phyloP scores from a whole-genome alignment of 1,140 invertebrate genomes.

The Fopius arisanus region DNA sequence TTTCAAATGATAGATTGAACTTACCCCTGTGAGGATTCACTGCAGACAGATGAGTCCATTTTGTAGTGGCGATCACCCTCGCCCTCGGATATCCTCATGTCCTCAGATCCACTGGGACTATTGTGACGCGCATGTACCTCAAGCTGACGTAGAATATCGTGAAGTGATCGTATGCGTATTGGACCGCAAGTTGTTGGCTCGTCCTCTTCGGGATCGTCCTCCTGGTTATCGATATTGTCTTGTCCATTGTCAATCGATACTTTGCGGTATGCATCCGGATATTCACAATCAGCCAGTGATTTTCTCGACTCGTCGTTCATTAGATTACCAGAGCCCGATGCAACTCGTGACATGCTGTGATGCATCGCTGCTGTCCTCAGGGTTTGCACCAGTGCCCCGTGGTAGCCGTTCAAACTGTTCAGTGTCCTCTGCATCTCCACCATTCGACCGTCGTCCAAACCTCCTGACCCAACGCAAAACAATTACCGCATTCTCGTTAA shows the following conservation, averaged over 20 bases:
- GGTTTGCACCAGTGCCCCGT: slow-evolving; percentile 90
- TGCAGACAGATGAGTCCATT: slow-evolving; percentile 81
- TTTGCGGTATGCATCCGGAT: slow-evolving; percentile 68
- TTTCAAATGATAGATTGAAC: slow-evolving; percentile 38
- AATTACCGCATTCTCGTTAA: neutral
- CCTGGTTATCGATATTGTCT: slow-evolving; percentile 64
- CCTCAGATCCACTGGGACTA: slow-evolving; percentile 89
- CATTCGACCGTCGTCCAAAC: slow-evolving; percentile 69
- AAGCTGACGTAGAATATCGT: slow-evolving; percentile 88
- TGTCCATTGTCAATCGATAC: slow-evolving; percentile 66
- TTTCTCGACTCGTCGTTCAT: slow-evolving; percentile 72
- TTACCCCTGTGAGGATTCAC: slow-evolving; percentile 78
- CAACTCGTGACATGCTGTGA: slow-evolving; percentile 68
- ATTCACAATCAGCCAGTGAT: slow-evolving; percentile 73
- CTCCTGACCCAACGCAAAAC: slow-evolving; percentile 41
- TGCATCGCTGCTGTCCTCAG: slow-evolving; percentile 81
- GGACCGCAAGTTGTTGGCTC: slow-evolving; percentile 74
- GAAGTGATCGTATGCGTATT: slow-evolving; percentile 86
- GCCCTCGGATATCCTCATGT: slow-evolving; percentile 90
- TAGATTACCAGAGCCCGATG: slow-evolving; percentile 68
- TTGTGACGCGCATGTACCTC: slow-evolving; percentile 89
- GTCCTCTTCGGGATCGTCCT: slow-evolving; percentile 71
- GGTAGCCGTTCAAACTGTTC: slow-evolving; percentile 90
- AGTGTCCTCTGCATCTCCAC: slow-evolving; percentile 83
- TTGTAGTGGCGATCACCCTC: slow-evolving; percentile 89